These are phyloP conservation scores for Sialia sialis DNA, from an alignment of 2,113 vertebrate species.

Conservation along the genomic window DNA sequence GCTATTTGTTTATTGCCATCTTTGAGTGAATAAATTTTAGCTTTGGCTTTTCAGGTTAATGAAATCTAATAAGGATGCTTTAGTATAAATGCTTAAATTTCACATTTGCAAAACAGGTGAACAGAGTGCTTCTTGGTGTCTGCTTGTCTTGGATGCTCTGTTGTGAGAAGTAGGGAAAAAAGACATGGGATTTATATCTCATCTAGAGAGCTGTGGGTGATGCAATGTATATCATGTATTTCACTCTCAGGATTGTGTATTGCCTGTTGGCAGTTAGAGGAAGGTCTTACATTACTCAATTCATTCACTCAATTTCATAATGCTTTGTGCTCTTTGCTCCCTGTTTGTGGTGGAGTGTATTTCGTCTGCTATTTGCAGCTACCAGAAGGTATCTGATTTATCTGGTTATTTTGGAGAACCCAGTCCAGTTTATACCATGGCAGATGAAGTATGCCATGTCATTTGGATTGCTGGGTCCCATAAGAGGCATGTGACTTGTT, in stretches of 20 bases:
- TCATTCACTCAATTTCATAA: conserved; percentile 45
- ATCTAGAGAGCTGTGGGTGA: background rate
- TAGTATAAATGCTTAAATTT: background rate
- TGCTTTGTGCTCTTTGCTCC: background rate
- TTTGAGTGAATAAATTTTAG: background rate
- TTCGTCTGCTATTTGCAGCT: background rate
- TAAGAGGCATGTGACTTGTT: background rate
- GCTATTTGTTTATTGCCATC: background rate
- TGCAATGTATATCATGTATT: conserved; percentile 16
- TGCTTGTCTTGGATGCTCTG: background rate
- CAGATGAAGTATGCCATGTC: background rate
- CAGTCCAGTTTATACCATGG: background rate
- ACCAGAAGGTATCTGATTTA: background rate
- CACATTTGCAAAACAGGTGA: background rate
- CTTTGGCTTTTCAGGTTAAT: background rate
- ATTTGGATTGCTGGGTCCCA: background rate
- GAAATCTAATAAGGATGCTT: background rate
- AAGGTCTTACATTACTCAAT: background rate
- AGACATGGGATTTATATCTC: background rate
- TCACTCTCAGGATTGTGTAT: background rate
- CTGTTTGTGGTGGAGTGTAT: background rate
- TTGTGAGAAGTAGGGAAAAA: background rate
- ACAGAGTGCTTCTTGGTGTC: background rate
- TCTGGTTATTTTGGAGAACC: background rate
- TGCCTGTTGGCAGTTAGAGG: conserved; percentile 5